phyloP scores from a whole-genome alignment of 1,140 invertebrate species.

The Meloidogyne exigua region DNA sequence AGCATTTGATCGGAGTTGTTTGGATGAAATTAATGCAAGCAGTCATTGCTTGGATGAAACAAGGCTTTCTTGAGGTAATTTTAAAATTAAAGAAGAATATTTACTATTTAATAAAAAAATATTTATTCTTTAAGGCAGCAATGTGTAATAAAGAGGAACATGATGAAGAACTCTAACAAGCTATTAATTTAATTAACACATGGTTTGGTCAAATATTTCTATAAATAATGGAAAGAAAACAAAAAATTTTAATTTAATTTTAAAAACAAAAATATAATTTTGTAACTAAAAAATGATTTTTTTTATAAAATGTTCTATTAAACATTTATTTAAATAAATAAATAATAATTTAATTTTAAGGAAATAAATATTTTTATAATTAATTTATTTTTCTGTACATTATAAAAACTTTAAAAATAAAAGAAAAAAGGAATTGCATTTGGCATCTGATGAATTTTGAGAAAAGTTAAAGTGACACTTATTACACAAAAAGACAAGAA shows the following conservation, averaged over 20 bases:
- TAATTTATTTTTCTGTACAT: too few relatives aligned
- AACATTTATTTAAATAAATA: too few relatives aligned
- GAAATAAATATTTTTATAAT: too few relatives aligned
- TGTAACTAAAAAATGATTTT: too few relatives aligned
- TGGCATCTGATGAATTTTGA: not conserved
- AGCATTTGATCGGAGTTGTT: constrained; percentile 15
- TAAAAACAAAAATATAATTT: too few relatives aligned
- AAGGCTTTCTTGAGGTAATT: constrained; percentile 25
- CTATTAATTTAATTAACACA: not conserved
- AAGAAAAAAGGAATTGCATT: not conserved
- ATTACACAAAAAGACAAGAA: not conserved
- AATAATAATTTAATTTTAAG: too few relatives aligned
- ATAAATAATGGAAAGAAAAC: not conserved
- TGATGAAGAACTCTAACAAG: constrained; percentile 18
- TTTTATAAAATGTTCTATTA: too few relatives aligned
- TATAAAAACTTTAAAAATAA: too few relatives aligned
- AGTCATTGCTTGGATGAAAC: constrained; percentile 29
- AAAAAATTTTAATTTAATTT: too few relatives aligned
- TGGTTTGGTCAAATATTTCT: not conserved
- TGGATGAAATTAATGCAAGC: constrained; percentile 32
- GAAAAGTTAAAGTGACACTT: not conserved
- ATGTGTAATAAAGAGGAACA: constrained; percentile 18
- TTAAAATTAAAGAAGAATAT: not conserved
- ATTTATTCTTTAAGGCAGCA: constrained; percentile 4
- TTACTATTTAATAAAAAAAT: not conserved